Conservation (phyloP, 2,113 vertebrate genomes). For the Halcyon malimbica region DNA sequence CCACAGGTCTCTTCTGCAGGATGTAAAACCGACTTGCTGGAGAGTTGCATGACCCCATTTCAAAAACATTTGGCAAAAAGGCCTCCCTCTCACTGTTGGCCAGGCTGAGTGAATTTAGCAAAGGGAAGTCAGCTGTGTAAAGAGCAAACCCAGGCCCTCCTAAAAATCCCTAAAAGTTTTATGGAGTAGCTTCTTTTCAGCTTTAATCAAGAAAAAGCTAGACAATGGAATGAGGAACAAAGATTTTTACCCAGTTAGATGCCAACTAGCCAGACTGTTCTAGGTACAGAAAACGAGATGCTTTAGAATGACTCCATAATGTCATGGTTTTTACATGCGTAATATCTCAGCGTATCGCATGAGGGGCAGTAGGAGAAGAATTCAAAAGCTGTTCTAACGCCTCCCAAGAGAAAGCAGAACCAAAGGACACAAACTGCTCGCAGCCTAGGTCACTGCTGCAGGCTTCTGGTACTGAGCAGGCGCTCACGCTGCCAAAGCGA, state of each 20-base stretch:
- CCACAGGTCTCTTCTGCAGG: background rate
- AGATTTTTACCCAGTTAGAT: background rate
- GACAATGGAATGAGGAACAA: background rate
- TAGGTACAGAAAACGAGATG: background rate
- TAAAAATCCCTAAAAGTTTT: background rate
- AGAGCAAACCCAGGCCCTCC: background rate
- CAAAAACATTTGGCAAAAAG: constrained; percentile 1
- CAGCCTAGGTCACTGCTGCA: background rate
- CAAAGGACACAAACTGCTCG: background rate
- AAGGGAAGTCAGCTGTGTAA: background rate
- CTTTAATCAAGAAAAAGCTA: background rate
- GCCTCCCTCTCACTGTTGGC: background rate
- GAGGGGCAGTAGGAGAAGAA: background rate
- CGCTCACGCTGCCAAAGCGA: accelerated
- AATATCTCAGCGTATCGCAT: background rate
- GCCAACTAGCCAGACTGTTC: background rate
- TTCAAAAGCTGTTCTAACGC: background rate
- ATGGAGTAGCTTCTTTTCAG: background rate
- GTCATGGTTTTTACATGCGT: accelerated
- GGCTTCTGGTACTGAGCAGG: background rate
- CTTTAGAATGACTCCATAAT: background rate
- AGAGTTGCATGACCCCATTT: constrained; percentile 18
- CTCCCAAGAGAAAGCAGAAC: background rate
- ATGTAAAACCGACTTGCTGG: constrained; percentile 3
- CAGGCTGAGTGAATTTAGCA: background rate